Percentiles rank a stretch among this genome's conserved stretches.
Evolutionary conservation across 2,113 vertebrate species (phyloP).

Genomic region (Muscicapa adusta): DNA sequence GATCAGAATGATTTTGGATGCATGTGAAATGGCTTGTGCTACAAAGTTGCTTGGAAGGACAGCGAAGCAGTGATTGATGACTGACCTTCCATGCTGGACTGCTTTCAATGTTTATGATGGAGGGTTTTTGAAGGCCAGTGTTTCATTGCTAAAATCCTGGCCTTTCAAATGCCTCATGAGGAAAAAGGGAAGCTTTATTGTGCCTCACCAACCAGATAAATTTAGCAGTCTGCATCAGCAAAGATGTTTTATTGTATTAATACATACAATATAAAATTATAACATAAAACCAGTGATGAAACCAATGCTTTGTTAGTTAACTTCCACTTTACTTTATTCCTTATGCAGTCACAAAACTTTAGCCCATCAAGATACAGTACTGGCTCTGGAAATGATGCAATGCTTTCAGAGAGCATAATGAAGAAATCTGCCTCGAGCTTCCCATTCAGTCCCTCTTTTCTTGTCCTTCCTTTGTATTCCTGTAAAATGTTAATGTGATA

Average conservation of each 20-base stretch:
- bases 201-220: neutral
- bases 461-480: neutral
- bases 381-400: neutral
- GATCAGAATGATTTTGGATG: neutral
- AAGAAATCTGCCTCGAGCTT: neutral
- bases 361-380: neutral
- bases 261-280: neutral
- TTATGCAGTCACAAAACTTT: neutral
- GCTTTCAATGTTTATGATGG: neutral
- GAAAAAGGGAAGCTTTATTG: neutral
- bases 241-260: neutral
- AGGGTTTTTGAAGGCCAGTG: neutral
- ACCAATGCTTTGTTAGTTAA: neutral
- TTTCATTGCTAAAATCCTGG: neutral
- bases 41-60: neutral
- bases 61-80: neutral
- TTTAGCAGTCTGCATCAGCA: neutral
- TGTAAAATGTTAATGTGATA: slow-evolving; percentile 29
- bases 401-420: neutral
- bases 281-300: neutral
- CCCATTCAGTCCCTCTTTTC: neutral
- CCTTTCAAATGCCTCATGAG: neutral
- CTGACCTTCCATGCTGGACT: neutral
- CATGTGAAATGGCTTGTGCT: neutral
- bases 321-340: neutral